These are phyloP conservation scores for Sphaerophoria rueppellii DNA, from an alignment of 2,888 invertebrate genomes.

Conservation along the genomic window DNA sequence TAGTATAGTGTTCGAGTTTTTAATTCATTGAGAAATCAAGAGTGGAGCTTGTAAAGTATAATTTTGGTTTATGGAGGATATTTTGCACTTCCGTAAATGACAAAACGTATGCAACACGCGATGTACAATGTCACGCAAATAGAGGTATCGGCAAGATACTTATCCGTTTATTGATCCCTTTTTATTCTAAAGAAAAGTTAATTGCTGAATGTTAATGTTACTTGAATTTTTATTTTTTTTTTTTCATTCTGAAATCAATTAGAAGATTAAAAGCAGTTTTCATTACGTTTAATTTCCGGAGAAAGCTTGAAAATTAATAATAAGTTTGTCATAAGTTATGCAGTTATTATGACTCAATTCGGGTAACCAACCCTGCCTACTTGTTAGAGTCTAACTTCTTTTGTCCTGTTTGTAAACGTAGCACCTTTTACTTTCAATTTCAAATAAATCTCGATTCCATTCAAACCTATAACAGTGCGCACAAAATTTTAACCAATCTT, in stretches of 20 bases:
- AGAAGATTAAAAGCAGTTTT: conserved; percentile 65
- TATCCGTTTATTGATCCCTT: conserved; percentile 40
- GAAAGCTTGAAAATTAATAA: not conserved
- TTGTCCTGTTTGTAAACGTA: no score
- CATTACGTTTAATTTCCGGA: not conserved
- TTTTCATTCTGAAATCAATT: conserved; percentile 71
- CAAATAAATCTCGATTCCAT: no score
- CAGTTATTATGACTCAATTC: no score
- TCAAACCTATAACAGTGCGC: no score
- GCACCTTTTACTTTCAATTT: no score
- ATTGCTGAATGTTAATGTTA: conserved; percentile 13
- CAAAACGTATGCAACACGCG: conserved; percentile 71
- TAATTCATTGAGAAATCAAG: conserved; percentile 53
- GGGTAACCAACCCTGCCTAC: no score
- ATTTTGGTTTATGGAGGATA: conserved; percentile 42
- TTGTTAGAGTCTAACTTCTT: no score
- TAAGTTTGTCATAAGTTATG: no score
- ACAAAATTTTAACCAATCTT: no score
- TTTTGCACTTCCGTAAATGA: conserved; percentile 70
- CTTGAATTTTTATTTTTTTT: conserved; percentile 28
- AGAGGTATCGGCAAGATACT: conserved; percentile 6
- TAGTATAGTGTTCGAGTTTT: conserved; percentile 51
- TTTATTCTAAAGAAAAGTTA: conserved; percentile 17
- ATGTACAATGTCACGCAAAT: conserved; percentile 59
- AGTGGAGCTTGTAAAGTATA: not conserved